A percentile compares a stretch with the other conserved stretches of the same genome.
These are phyloP conservation scores for Leucozona laternaria DNA, from an alignment of 2,888 invertebrate species.

Conservation along the genomic window DNA sequence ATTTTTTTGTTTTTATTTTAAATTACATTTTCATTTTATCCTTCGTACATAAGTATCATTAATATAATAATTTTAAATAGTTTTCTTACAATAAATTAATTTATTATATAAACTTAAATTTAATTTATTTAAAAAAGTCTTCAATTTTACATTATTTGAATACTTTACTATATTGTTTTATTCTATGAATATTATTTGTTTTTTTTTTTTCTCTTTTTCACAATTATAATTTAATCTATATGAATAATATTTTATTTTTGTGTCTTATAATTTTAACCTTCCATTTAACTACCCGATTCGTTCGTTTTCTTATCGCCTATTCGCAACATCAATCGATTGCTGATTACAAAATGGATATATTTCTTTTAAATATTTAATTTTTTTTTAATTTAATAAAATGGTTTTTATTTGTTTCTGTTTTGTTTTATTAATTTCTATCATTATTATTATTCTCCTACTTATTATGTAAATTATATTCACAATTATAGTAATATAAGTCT, in stretches of 20 bases:
- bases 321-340: conserved; percentile 25
- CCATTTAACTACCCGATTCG: conserved; percentile 55
- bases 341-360: conserved; percentile 58
- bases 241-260: conserved; percentile 12
- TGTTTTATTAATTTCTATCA: conserved; percentile 7
- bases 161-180: conserved; percentile 36
- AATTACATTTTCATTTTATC: conserved; percentile 43
- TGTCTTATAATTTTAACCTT: conserved; percentile 16
- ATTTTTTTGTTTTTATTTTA: conserved; percentile 38
- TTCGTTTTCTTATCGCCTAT: conserved; percentile 39
- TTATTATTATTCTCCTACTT: conserved; percentile 63
- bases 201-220: conserved; percentile 34
- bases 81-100: conserved; percentile 51
- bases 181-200: conserved; percentile 52
- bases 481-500: conserved; percentile 65
- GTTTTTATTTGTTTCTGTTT: conserved; percentile 16
- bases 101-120: conserved; percentile 42
- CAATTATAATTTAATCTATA: conserved; percentile 27
- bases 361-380: conserved; percentile 20
- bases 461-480: conserved; percentile 71
- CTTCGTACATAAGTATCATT: conserved; percentile 44
- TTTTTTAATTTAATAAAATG: conserved; percentile 17
- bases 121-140: conserved; percentile 58
- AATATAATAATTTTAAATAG: conserved; percentile 56
- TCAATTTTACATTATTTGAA: conserved; percentile 72